Percentiles rank a stretch among this genome's conserved stretches.
Conservation (phyloP, 2,888 invertebrate species). For the Tachina lurida region DNA sequence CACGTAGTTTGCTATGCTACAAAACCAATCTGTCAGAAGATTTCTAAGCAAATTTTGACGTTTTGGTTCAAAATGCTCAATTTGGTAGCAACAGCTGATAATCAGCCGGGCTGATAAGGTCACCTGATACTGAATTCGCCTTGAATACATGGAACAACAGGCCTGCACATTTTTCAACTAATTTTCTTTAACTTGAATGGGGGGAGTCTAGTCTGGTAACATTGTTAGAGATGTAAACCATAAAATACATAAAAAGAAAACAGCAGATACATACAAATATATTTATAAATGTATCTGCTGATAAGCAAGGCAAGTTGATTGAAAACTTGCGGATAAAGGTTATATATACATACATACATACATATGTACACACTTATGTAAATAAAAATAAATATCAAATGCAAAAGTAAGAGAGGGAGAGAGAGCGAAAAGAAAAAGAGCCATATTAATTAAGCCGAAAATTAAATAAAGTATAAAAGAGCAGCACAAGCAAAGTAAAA, state of each 20-base stretch:
- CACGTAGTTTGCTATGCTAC: too few relatives aligned
- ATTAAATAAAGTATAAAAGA: constrained; percentile 60
- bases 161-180: background rate
- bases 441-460: constrained; percentile 46
- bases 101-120: too few relatives aligned
- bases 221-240: background rate
- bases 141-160: too few relatives aligned
- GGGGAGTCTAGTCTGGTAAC: constrained; percentile 16
- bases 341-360: background rate
- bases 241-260: constrained; percentile 28
- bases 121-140: too few relatives aligned
- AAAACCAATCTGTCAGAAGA: too few relatives aligned
- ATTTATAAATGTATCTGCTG: background rate
- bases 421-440: constrained; percentile 27
- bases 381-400: too few relatives aligned
- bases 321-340: constrained; percentile 32
- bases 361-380: too few relatives aligned
- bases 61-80: too few relatives aligned
- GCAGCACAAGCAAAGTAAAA: constrained; percentile 47
- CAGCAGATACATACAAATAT: constrained; percentile 1
- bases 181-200: background rate
- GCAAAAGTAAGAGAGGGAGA: constrained; percentile 22
- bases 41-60: too few relatives aligned
- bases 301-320: constrained; percentile 23
- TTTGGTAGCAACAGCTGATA: too few relatives aligned